Evolutionary conservation across 2,113 vertebrate species (phyloP), one percentile per base, ranked within the genome.

Genomic region (Greenwoodochromis staneri): DNA sequence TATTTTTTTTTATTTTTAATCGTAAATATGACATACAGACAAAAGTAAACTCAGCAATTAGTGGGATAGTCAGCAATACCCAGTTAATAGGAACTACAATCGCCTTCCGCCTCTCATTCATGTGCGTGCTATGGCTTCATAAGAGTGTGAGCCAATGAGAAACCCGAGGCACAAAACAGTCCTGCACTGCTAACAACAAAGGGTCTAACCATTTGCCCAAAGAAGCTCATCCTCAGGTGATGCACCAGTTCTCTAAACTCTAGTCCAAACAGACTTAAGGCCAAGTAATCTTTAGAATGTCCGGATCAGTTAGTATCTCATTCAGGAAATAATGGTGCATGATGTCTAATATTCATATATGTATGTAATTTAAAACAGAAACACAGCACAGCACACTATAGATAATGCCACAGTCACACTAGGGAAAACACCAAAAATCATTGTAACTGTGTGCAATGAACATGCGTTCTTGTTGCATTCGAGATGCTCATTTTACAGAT

Each of bases 1-100:
- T 0, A 1, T 5, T 13, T 24, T 7, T 7, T 4, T 13, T 27
- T 4, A 0, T 29, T 16, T 61, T 59, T 34, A 19, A 63, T 63
- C 1, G 1, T 7, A 34, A 63, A 63, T 34, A 63, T 63, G 59
- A 34, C 9, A 63, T 63, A 4, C 29, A 34, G 29, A 63, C 16
- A 11, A 63, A 63, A 34, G 29, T 63, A 63, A 34, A 63, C 59
- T 34, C 57, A 61, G 29, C 29, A 61, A 61, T 7, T 61, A 61
- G 9, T 34, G 59, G 59, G 59, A 63, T 7, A 63, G 59, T 34
- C 16, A 63, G 59, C 59, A 34, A 63, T 63, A 19, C 0, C 29
- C 29, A 34, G 59, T 63, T 63, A 63, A 63, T 63, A 63, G 29
- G 59, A 63, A 63, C 29, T 63, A 11, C 4, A 63, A 63, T 19